Conservation (phyloP, 2,888 invertebrate genomes). For the Odontomyia ornata region DNA sequence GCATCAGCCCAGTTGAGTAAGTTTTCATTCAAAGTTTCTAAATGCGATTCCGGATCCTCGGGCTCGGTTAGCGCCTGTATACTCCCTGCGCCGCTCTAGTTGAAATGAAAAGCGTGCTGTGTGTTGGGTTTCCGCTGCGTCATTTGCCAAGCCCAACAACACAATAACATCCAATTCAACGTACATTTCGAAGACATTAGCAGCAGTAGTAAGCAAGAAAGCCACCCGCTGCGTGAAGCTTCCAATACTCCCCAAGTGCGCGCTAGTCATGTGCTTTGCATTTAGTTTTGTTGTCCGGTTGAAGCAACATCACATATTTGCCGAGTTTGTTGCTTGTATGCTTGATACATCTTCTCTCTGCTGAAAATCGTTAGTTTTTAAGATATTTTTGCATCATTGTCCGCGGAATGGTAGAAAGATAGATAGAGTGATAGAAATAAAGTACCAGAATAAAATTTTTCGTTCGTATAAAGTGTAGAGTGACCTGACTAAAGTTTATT, state of each 20-base stretch:
- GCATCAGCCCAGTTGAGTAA: not conserved
- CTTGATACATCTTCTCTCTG: not conserved
- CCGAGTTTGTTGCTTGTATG: not conserved
- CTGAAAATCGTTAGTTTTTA: not conserved
- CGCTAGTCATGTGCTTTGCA: not conserved
- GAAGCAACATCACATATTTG: not conserved
- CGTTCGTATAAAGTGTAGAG: not conserved
- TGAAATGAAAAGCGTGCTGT: not conserved
- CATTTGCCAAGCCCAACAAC: slow-evolving; percentile 49
- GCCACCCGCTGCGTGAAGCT: slow-evolving; percentile 45
- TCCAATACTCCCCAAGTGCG: slow-evolving; percentile 8
- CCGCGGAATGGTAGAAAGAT: not conserved
- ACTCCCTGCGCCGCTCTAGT: not conserved
- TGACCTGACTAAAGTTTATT: slow-evolving; percentile 14
- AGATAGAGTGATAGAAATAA: not conserved
- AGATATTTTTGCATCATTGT: not conserved
- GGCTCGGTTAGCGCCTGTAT: slow-evolving; percentile 29
- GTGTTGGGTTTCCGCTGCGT: slow-evolving; percentile 51
- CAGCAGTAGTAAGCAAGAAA: slow-evolving; percentile 34
- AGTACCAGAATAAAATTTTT: not conserved
- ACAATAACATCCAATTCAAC: slow-evolving; percentile 13
- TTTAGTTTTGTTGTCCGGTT: not conserved
- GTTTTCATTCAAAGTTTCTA: not conserved
- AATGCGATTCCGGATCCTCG: slow-evolving; percentile 10
- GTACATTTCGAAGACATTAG: not conserved